Conservation (phyloP, 1,140 invertebrate species). For the Drosophila suzukii region DNA sequence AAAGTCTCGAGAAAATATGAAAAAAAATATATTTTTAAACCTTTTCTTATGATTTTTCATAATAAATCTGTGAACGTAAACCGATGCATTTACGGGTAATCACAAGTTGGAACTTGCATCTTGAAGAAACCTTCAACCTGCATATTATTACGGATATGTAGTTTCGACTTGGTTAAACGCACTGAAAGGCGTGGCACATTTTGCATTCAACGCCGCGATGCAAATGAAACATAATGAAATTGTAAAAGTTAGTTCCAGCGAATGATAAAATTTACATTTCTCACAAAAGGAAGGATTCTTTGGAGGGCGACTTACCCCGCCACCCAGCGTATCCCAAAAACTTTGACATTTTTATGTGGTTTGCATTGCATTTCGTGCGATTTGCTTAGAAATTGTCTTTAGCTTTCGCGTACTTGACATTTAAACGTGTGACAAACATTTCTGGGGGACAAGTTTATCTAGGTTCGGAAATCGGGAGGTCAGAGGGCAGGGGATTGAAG, state of each 20-base stretch:
- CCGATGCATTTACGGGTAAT: constrained; percentile 6
- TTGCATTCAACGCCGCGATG: constrained; percentile 59
- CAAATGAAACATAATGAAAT: constrained; percentile 82
- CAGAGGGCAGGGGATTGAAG: constrained; percentile 25
- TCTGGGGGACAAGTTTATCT: constrained; percentile 51
- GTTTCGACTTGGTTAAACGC: constrained; percentile 14
- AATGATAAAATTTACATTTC: constrained; percentile 81
- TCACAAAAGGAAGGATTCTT: constrained; percentile 17
- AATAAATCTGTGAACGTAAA: background rate
- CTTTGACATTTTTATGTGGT: constrained; percentile 77
- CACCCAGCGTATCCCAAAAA: constrained; percentile 40
- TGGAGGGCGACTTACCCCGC: background rate
- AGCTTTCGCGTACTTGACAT: constrained; percentile 75
- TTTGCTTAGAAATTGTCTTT: constrained; percentile 79
- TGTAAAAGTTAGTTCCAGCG: constrained; percentile 74
- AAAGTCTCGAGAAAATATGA: constrained; percentile 1
- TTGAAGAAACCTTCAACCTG: background rate
- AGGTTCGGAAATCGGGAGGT: background rate
- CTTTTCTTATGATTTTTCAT: too few relatives aligned
- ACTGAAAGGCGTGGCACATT: constrained; percentile 54
- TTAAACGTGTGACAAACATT: constrained; percentile 79
- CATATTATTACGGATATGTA: constrained; percentile 25
- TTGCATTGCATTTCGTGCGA: constrained; percentile 65
- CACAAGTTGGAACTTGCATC: background rate
- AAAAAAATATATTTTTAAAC: background rate